phyloP scores from a whole-genome alignment of 2,888 invertebrate species.

The Priapulus caudatus region DNA sequence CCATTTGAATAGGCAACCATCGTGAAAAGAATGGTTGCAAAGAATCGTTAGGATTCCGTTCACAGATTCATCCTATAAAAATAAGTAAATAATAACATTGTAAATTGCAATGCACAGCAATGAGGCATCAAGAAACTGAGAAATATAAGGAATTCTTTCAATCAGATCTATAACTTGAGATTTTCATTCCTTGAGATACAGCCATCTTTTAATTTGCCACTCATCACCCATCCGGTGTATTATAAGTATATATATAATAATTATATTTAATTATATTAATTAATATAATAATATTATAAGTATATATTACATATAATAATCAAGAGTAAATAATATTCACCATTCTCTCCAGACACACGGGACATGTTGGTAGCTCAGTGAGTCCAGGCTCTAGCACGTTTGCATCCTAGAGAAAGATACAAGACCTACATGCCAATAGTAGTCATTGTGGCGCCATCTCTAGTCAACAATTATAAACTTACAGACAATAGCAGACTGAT shows the following conservation, averaged over 20 bases:
- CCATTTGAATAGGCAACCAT: constrained; percentile 89
- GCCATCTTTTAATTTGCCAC: too few relatives aligned
- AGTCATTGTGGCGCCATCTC: too few relatives aligned
- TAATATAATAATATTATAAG: too few relatives aligned
- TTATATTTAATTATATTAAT: neutral
- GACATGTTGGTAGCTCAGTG: constrained; percentile 91
- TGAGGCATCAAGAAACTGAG: too few relatives aligned
- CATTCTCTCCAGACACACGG: constrained; percentile 82
- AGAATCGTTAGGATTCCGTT: constrained; percentile 92
- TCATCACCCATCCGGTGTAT: too few relatives aligned
- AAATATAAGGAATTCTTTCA: too few relatives aligned
- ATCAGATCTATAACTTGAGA: too few relatives aligned
- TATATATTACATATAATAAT: too few relatives aligned
- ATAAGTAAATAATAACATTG: neutral
- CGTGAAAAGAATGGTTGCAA: constrained; percentile 97
- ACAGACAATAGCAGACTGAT: neutral
- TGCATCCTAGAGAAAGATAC: too few relatives aligned
- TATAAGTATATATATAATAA: too few relatives aligned
- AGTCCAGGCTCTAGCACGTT: constrained; percentile 61
- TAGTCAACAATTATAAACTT: constrained; percentile 6
- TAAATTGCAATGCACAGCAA: neutral
- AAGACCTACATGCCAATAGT: too few relatives aligned
- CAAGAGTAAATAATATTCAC: constrained; percentile 42
- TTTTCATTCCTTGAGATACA: too few relatives aligned
- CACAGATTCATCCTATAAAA: constrained; percentile 76